Evolutionary conservation across 2,888 invertebrate genomes (phyloP).

Genomic region (Blera fallax): DNA sequence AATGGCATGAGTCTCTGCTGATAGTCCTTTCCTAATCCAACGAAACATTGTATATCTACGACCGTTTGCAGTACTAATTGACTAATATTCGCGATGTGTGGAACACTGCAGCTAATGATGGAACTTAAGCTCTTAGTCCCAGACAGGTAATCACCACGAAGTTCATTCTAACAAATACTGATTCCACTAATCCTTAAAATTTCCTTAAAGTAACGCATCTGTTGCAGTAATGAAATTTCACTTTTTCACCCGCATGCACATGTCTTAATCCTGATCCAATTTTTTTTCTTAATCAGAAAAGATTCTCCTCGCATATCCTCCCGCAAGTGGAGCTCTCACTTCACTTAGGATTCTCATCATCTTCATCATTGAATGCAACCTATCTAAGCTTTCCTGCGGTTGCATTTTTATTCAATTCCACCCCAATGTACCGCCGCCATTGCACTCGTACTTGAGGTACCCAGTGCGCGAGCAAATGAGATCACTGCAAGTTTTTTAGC

Average conservation of each 20-base stretch:
- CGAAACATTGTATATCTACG: no score
- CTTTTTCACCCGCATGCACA: constrained; percentile 19
- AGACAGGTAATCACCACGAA: no score
- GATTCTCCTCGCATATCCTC: background rate
- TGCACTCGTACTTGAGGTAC: constrained; percentile 40
- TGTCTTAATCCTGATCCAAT: background rate
- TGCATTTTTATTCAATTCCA: constrained; percentile 45
- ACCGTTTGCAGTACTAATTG: no score
- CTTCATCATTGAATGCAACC: constrained; percentile 45
- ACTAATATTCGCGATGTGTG: no score
- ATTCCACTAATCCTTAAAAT: background rate
- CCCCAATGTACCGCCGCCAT: constrained; percentile 58
- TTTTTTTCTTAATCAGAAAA: background rate
- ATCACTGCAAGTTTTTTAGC: constrained; percentile 64
- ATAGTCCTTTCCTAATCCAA: no score
- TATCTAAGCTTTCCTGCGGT: constrained; percentile 66
- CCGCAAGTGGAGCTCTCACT: background rate
- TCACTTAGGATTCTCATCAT: constrained; percentile 10
- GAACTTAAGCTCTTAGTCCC: no score
- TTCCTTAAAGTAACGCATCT: constrained; percentile 8
- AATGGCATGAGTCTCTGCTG: no score
- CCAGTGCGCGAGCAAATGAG: constrained; percentile 65
- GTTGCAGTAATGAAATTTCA: constrained; percentile 46
- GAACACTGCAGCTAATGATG: no score
- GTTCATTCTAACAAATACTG: no score